Base-by-base conservation (phyloP, 2,113 vertebrate genomes). In the Cynocephalus volans region DNA sequence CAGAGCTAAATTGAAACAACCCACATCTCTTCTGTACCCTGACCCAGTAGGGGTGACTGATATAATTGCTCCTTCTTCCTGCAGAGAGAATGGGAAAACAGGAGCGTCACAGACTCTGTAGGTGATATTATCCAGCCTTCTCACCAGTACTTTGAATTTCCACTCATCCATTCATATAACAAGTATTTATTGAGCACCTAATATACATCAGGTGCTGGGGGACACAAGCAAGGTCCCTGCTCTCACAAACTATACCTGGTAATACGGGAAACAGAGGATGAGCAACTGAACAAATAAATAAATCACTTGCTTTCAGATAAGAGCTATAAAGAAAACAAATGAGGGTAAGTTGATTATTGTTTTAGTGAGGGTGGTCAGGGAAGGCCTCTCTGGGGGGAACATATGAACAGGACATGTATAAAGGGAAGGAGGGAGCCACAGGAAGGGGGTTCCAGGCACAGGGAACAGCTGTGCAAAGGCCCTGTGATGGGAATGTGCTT, bases 11-110 rank as follows among this genome's bases (percentile, higher is more conserved):
- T 10, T 31, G 10, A 95, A 95, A 92, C 85, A 94, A 60, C 60
- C 77, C 26, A 56, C 0, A 0, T 64, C 36, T 90, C 75, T 79
- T 83, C 56, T 80, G n/a, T 56, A 6, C 60, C 69, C 62, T 52
- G n/a, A 62, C 91, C 81, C 80, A 81, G n/a, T 83, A 96, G 64
- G 52, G 90, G 65, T 0, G 6, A 79, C 76, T 60, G 70, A 58
- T 50, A 96, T 65, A 93, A 73, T 70, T 62, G 75, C 8, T 89
- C 73, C 79, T 90, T 96, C 92, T 93, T 86, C 60, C 33, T 8
- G 52, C 19, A 88, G 88, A 81, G 85, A 56, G 23, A 85, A 19
- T 45, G 10, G 76, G 52, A 36, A 82, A 65, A 41, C 54, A 69
- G 56, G 28, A 87, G 28, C 1, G 12, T 18, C 50, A 13, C 62